Evolutionary conservation across 2,888 invertebrate species (phyloP).

Genomic region (Drosophila pegasa): DNA sequence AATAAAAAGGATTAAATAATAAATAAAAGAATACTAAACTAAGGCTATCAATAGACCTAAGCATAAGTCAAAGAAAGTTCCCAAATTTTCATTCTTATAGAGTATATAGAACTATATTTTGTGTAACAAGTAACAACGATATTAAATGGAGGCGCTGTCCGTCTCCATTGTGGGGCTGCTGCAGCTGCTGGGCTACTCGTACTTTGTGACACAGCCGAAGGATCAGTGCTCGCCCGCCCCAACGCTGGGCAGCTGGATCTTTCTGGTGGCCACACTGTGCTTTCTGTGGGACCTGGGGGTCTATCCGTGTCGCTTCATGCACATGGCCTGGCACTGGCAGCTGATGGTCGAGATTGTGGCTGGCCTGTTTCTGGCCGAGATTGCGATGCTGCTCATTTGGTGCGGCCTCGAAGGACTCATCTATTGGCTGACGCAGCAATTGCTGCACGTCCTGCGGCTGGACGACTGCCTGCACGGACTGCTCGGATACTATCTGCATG

Average conservation of each 20-base stretch:
- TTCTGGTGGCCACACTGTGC: constrained; percentile 63
- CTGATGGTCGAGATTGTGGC: constrained; percentile 60
- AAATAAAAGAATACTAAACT: neutral
- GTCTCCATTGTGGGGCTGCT: constrained; percentile 57
- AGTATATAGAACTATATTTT: neutral
- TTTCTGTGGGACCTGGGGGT: constrained; percentile 63
- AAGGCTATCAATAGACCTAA: neutral
- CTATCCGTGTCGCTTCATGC: constrained; percentile 73
- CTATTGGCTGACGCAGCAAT: constrained; percentile 10
- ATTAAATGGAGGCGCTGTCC: constrained; percentile 47
- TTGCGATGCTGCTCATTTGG: constrained; percentile 72
- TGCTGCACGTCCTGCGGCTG: neutral
- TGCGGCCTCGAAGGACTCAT: constrained; percentile 66
- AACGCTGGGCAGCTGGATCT: constrained; percentile 71
- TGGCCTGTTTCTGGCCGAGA: constrained; percentile 63
- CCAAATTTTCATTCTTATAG: constrained; percentile 1
- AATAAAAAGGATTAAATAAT: too few species aligned
- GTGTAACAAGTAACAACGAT: neutral
- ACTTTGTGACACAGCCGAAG: constrained; percentile 68
- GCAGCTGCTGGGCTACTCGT: constrained; percentile 65
- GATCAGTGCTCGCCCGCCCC: constrained; percentile 76
- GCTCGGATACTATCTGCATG: constrained; percentile 20
- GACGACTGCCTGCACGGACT: constrained; percentile 12
- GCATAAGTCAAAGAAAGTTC: neutral
- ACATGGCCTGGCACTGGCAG: constrained; percentile 61